Percentiles rank a stretch among this genome's conserved stretches.
These are phyloP conservation scores for Galeopsomyia nigrocyanea DNA, from an alignment of 2,888 invertebrate genomes.

Conservation along the genomic window DNA sequence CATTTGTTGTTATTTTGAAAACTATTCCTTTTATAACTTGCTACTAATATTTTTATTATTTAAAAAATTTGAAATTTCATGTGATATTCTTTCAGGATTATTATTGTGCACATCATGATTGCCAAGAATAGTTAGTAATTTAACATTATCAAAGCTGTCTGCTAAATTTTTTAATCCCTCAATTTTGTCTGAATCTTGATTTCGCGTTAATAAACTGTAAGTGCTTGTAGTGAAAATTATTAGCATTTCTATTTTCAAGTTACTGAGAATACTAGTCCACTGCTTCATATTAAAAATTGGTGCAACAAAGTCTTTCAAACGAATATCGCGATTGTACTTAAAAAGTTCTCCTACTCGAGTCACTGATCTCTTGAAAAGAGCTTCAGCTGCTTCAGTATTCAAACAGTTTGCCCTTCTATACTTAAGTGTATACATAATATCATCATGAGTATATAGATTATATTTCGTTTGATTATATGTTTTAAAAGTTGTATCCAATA, in stretches of 20 bases:
- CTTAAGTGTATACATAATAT: conserved; percentile 70
- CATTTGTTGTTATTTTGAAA: background rate
- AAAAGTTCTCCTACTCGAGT: conserved; percentile 68
- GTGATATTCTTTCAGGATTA: conserved; percentile 71
- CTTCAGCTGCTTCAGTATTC: conserved; percentile 68
- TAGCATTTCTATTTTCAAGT: conserved; percentile 35
- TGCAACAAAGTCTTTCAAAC: conserved; percentile 67
- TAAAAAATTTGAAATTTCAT: conserved; percentile 71
- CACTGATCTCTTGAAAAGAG: conserved; percentile 70
- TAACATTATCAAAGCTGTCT: conserved; percentile 7
- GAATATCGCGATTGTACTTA: conserved; percentile 73
- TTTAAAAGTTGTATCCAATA: conserved; percentile 66
- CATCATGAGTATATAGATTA: conserved; percentile 66
- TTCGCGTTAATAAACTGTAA: conserved; percentile 31
- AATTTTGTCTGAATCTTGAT: background rate
- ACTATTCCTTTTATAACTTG: conserved; percentile 37
- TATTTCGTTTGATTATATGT: conserved; percentile 57
- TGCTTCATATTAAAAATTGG: conserved; percentile 57
- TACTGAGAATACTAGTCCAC: conserved; percentile 25
- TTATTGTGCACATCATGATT: conserved; percentile 76
- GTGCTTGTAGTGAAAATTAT: conserved; percentile 24
- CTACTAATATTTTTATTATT: conserved; percentile 28
- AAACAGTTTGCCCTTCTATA: conserved; percentile 66
- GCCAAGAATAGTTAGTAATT: conserved; percentile 69
- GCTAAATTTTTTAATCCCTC: background rate